A percentile compares a stretch with the other conserved stretches of the same genome.
These are phyloP conservation scores for Brachionichthys hirsutus DNA, from an alignment of 2,113 vertebrate genomes.

Conservation along the genomic window DNA sequence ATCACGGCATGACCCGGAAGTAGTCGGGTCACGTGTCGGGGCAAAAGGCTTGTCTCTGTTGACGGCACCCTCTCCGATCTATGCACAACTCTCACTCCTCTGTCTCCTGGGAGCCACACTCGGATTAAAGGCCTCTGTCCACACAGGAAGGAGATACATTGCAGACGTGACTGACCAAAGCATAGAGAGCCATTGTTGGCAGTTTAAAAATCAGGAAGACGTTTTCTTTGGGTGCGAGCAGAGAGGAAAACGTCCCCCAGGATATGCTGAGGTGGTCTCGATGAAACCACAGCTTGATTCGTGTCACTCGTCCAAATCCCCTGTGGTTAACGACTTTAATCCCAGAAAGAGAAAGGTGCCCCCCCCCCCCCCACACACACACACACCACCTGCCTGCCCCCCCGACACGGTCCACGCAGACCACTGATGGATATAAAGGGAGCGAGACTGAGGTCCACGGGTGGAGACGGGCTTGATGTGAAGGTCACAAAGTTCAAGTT, in stretches of 20 bases:
- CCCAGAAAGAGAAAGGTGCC: slow-evolving; percentile 45
- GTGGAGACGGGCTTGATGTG: slow-evolving; percentile 40
- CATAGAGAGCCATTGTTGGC: slow-evolving; percentile 57
- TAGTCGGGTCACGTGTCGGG: slow-evolving; percentile 66
- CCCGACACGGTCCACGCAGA: slow-evolving; percentile 36
- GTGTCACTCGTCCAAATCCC: slow-evolving; percentile 39
- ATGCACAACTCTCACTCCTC: slow-evolving; percentile 63
- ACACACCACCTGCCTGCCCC: no score
- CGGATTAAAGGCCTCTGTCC: slow-evolving; percentile 45
- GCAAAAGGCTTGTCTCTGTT: slow-evolving; percentile 63
- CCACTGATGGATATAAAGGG: slow-evolving; percentile 31
- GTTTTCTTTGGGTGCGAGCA: slow-evolving; percentile 24
- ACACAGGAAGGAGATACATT: slow-evolving; percentile 50
- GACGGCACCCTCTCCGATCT: slow-evolving; percentile 60
- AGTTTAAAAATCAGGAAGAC: slow-evolving; percentile 27
- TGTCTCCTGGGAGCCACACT: slow-evolving; percentile 62
- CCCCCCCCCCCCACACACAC: neutral
- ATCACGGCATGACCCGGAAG: slow-evolving; percentile 69
- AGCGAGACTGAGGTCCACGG: slow-evolving; percentile 12
- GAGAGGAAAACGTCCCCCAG: slow-evolving; percentile 52
- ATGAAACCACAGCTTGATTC: slow-evolving; percentile 59
- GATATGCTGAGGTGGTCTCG: slow-evolving; percentile 42
- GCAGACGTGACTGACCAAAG: slow-evolving; percentile 37
- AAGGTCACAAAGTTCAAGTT: slow-evolving; percentile 72
- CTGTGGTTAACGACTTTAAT: slow-evolving; percentile 46